phyloP scores from a whole-genome alignment of 2,113 vertebrate genomes.

The Carollia perspicillata region DNA sequence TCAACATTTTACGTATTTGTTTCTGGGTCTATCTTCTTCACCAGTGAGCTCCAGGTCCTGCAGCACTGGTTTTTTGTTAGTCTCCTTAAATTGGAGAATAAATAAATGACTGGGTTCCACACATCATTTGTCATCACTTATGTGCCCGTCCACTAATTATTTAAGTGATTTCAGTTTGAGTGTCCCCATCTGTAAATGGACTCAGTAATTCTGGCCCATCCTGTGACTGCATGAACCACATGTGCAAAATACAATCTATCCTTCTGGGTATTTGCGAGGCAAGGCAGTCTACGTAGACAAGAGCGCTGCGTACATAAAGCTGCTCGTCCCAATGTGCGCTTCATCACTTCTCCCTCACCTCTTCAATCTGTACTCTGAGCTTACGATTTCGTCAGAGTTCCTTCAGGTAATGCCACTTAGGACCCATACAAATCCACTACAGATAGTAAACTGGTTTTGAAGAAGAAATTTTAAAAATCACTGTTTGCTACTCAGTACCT shows the following conservation, averaged over 20 bases:
- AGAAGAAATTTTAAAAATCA: constrained; percentile 11
- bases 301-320: not conserved
- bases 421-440: not conserved
- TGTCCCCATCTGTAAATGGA: constrained; percentile 19
- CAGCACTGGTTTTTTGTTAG: not conserved
- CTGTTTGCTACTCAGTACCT: not conserved
- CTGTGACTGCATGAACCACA: not conserved
- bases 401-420: not conserved
- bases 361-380: not conserved
- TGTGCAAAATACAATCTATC: not conserved
- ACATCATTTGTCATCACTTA: not conserved
- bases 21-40: constrained; percentile 25
- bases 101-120: not conserved
- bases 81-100: constrained; percentile 16
- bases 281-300: not conserved
- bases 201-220: not conserved
- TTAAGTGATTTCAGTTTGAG: not conserved
- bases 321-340: not conserved
- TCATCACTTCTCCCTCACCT: not conserved
- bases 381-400: not conserved
- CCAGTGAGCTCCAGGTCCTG: not conserved
- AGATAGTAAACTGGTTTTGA: not conserved
- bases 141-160: constrained; percentile 2
- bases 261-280: not conserved
- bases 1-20: constrained; percentile 23